Evolutionary conservation across 2,797 vertebrate genomes (phyloP), one percentile per base, ranked within the genome.

Genomic region (Rhinatrema bivittatum): DNA sequence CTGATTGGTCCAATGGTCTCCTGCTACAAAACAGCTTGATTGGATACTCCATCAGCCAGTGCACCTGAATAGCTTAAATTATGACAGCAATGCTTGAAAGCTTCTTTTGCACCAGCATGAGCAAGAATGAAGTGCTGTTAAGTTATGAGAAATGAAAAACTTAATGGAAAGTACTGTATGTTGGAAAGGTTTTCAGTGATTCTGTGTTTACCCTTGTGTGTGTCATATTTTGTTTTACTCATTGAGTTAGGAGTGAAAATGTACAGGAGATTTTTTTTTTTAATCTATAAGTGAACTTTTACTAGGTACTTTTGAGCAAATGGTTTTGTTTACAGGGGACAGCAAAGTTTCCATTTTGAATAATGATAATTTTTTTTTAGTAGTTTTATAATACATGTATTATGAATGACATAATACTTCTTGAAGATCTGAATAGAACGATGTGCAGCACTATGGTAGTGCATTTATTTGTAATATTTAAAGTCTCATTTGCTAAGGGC

Each of bases 271-370:
- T 32, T 43, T 73, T 70, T 64, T 58, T 39, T 65, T 77, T 74
- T 65, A 59, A 78, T 64, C 50, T 56, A 46, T 41, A 35, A 0
- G 6, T 49, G 55, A 64, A 79, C 52, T 77, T 82, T 77, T 76
- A 70, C 70, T 73, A 78, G 70, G 72, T 56, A 63, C 52, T 74
- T 79, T 75, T 61, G 74, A 76, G 79, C 53, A 62, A 48, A 56
- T 11, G 7, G 53, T 81, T 79, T 82, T 36, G 46, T 77, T 81
- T 81, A 67, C 67, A 75, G 62, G 56, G 68, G 76, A 76, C 74
- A 31, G 41, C 62, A 52, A 64, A 66, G 61, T 72, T 72, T 53
- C 35, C 15, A 27, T 54, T 72, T 60, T 60, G 70, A 65, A 41
- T 27, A 50, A 66, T 59, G 63, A 66, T 38, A 33, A 45, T 44